phyloP scores from a whole-genome alignment of 2,888 invertebrate species.

The Mactromeris polynyma region DNA sequence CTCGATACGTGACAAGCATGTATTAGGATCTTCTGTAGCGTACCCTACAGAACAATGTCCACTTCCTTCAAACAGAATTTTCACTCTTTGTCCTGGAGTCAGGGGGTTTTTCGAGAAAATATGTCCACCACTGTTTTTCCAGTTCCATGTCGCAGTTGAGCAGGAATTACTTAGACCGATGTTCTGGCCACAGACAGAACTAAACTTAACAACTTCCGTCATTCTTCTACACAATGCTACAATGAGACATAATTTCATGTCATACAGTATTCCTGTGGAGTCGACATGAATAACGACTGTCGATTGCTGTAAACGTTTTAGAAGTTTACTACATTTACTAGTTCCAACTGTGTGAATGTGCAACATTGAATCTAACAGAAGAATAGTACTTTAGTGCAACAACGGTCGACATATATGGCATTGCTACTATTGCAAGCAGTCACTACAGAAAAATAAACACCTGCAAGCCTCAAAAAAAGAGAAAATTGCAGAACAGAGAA shows the following conservation, averaged over 20 bases:
- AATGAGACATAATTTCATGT: neutral
- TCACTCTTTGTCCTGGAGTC: slow-evolving; percentile 26
- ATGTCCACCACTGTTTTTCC: slow-evolving; percentile 34
- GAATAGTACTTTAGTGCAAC: no score
- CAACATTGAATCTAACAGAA: no score
- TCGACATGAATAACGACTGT: no score
- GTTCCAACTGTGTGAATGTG: no score
- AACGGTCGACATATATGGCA: no score
- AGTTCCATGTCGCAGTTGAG: slow-evolving; percentile 34
- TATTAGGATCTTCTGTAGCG: slow-evolving; percentile 31
- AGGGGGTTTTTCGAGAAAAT: slow-evolving; percentile 22
- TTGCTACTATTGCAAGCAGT: no score
- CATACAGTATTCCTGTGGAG: no score
- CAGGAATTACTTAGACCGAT: slow-evolving; percentile 18
- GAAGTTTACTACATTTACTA: no score
- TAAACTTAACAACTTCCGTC: slow-evolving; percentile 33
- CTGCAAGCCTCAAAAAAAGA: no score
- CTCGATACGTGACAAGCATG: neutral
- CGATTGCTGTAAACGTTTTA: no score
- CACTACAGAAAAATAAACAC: no score
- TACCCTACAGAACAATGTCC: slow-evolving; percentile 53
- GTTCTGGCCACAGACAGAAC: slow-evolving; percentile 42
- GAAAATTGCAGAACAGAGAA: no score
- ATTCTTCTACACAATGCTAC: neutral
- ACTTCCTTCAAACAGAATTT: slow-evolving; percentile 40